phyloP scores from a whole-genome alignment of 2,797 vertebrate genomes.

The Eulemur albifrons region DNA sequence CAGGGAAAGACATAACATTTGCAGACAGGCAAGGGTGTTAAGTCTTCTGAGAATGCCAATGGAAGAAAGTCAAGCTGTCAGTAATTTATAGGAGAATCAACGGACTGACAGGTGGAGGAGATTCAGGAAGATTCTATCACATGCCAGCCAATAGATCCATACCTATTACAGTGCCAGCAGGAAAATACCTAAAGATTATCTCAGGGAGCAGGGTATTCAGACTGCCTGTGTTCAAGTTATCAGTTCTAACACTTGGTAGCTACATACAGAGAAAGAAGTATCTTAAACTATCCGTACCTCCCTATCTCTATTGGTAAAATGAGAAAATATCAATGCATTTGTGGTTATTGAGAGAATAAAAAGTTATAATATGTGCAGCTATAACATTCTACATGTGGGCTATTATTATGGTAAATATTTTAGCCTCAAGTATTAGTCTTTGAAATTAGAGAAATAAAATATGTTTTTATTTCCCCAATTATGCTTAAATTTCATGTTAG shows the following conservation, averaged over 20 bases:
- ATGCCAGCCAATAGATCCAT: not conserved
- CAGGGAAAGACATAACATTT: not conserved
- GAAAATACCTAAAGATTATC: not conserved
- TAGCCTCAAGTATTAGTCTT: not conserved
- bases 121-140: not conserved
- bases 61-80: not conserved
- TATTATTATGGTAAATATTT: not conserved
- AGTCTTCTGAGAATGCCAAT: not conserved
- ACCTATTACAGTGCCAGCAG: not conserved
- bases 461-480: not conserved
- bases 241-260: not conserved
- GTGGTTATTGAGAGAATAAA: not conserved
- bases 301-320: not conserved
- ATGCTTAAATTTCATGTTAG: not conserved
- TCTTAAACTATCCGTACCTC: not conserved
- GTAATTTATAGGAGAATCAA: not conserved
- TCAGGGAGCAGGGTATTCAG: not conserved
- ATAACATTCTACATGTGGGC: not conserved
- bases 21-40: not conserved
- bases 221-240: not conserved
- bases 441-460: not conserved
- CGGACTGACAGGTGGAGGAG: not conserved
- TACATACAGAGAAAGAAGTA: not conserved
- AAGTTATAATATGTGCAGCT: not conserved
- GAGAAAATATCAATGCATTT: not conserved